Percentiles rank a stretch among this genome's conserved stretches.
Conservation (phyloP, 2,888 invertebrate species). For the Gasteruption jaculator region DNA sequence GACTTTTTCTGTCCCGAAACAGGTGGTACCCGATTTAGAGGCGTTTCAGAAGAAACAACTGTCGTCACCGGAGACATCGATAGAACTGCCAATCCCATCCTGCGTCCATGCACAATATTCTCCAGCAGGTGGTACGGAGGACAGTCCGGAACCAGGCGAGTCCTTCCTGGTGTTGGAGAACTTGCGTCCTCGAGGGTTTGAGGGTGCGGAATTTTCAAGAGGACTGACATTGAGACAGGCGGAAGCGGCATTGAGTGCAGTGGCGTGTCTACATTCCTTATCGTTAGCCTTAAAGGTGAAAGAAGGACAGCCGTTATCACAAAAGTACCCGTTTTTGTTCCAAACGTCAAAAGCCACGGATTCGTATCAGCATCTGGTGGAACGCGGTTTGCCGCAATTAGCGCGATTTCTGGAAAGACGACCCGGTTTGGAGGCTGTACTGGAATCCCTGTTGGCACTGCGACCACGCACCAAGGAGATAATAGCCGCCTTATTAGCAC, state of each 20-base stretch:
- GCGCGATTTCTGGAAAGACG: conserved; percentile 67
- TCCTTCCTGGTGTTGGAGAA: conserved; percentile 73
- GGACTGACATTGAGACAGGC: conserved; percentile 65
- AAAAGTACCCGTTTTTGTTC: conserved; percentile 66
- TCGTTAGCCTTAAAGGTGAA: conserved; percentile 63
- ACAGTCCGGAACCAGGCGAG: conserved; percentile 55
- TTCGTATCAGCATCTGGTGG: conserved; percentile 73
- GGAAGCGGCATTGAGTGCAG: conserved; percentile 65
- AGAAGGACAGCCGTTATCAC: conserved; percentile 54
- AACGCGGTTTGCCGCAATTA: conserved; percentile 72
- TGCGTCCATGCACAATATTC: conserved; percentile 66
- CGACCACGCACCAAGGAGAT: conserved; percentile 68
- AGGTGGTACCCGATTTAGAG: conserved; percentile 69
- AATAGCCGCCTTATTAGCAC: conserved; percentile 66
- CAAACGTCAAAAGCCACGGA: conserved; percentile 75
- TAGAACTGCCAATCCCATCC: conserved; percentile 64
- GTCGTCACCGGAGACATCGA: conserved; percentile 37
- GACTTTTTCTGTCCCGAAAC: conserved; percentile 37
- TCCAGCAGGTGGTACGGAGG: conserved; percentile 46
- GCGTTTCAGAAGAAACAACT: conserved; percentile 57
- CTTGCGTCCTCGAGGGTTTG: conserved; percentile 63
- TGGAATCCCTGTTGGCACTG: conserved; percentile 59
- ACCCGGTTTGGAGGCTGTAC: conserved; percentile 61
- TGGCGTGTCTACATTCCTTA: conserved; percentile 70
- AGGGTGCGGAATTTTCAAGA: conserved; percentile 65